phyloP scores from a whole-genome alignment of 2,113 vertebrate genomes.

The Pseudorasbora parva region DNA sequence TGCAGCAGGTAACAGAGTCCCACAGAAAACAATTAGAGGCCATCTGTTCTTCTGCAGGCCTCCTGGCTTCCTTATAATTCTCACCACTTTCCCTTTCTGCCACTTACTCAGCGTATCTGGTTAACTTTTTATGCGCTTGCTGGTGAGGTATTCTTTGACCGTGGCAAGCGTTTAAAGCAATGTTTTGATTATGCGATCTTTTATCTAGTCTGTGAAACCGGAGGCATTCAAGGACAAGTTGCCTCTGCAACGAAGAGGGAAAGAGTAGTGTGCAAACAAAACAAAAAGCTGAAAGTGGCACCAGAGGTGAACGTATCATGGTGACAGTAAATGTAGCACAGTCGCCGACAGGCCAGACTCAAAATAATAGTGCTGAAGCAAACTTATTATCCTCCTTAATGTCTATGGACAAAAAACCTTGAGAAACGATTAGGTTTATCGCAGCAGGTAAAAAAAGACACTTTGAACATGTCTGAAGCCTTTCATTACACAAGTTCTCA shows the following conservation, averaged over 20 bases:
- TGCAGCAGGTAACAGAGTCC: slow-evolving; percentile 63
- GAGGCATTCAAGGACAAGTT: slow-evolving; percentile 63
- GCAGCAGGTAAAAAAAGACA: neutral
- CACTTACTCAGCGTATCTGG: slow-evolving; percentile 29
- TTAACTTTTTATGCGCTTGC: slow-evolving; percentile 3
- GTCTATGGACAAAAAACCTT: neutral
- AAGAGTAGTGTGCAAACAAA: slow-evolving; percentile 56
- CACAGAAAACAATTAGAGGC: slow-evolving; percentile 73
- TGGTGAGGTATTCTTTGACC: slow-evolving; percentile 19
- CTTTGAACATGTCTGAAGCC: neutral
- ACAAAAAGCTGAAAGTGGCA: neutral
- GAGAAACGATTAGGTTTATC: neutral
- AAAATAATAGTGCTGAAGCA: neutral
- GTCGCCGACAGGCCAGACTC: neutral
- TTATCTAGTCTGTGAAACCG: slow-evolving; percentile 31
- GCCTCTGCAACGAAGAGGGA: slow-evolving; percentile 50
- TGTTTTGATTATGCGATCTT: slow-evolving; percentile 45
- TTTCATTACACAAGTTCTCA: neutral
- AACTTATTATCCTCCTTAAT: neutral
- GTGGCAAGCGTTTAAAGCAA: slow-evolving; percentile 7
- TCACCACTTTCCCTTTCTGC: slow-evolving; percentile 40
- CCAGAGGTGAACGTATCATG: neutral
- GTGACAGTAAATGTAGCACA: neutral
- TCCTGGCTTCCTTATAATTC: slow-evolving; percentile 33
- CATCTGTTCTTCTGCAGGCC: slow-evolving; percentile 52